Base-by-base conservation (phyloP, 1,140 invertebrate species). In the Caenorhabditis latens region DNA sequence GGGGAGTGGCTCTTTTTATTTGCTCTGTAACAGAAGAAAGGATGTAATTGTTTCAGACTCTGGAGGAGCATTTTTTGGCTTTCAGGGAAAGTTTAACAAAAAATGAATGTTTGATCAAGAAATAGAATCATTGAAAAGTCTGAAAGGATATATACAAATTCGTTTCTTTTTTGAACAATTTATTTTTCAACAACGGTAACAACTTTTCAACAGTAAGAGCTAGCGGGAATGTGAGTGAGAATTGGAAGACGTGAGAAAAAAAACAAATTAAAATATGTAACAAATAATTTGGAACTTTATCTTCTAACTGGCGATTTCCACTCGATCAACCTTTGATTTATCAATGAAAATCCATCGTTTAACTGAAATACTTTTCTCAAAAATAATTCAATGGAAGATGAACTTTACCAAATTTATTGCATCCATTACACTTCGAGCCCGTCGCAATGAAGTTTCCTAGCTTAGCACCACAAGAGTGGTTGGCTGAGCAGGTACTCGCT, bases 1-100 rank as follows among this genome's bases (percentile, higher is more conserved):
- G 7, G 46, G 71, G 71, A 50, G 71, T 50, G 71, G 71, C 71
- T 79, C n/a, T 79, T 79, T 71, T 79, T 79, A 79, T 79, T 79
- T 79, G 71, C 46, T 79, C 4, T n/a, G n/a, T 11, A 79, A 79
- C 46, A 32, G 71, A 79, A 53, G 46, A 50, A 79, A 43, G 21
- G 21, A 79, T 50, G 46, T 79, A 50, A 79, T 50, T 79, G 71
- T 50, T 79, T 79, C 71, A 43, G n/a, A 48, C 4, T 48, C 16
- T 46, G 42, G n/a, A 71, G 9, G 19, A 2, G 13, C 65, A 71
- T 71, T 71, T 71, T 71, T 48, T 71, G 42, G 42, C 21, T 71
- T 48, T 46, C 65, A 0, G n/a, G 2, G 46, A 71, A 32, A 16
- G 11, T 14, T n/a, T 53, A 53, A 53, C 11, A 53, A 53, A 3